Evolutionary conservation across 2,888 invertebrate species (phyloP).

Genomic region (Ptilodon capucinus): DNA sequence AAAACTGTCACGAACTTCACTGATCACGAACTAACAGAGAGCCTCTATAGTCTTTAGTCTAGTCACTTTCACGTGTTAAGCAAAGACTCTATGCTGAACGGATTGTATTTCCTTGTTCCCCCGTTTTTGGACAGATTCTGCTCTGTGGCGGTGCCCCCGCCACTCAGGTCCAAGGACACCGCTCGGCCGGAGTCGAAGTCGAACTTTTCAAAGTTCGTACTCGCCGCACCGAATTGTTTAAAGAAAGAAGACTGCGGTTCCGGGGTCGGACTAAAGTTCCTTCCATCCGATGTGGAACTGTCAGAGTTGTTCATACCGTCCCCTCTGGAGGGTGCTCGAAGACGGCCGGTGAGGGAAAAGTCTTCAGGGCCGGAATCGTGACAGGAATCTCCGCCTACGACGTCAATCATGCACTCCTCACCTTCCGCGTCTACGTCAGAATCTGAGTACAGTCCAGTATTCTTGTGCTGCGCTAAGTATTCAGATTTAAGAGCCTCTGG

Average conservation of each 20-base stretch:
- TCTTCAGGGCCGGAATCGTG: conserved; percentile 86
- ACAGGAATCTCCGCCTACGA: conserved; percentile 91
- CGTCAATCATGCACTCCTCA: conserved; percentile 90
- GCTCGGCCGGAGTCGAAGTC: conserved; percentile 78
- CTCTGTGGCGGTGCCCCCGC: conserved; percentile 66
- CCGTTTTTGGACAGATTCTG: conserved; percentile 79
- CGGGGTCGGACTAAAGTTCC: conserved; percentile 73
- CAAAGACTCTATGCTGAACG: conserved; percentile 95
- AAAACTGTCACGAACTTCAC: conserved; percentile 37
- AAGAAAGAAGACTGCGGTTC: conserved; percentile 75
- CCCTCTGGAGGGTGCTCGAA: conserved; percentile 81
- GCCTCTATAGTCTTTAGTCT: conserved; percentile 57
- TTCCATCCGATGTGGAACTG: conserved; percentile 76
- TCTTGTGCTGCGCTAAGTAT: conserved; percentile 90
- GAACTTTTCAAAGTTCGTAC: conserved; percentile 72
- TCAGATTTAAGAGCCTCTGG: conserved; percentile 92
- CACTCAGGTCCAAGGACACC: conserved; percentile 76
- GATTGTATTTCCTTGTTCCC: conserved; percentile 87
- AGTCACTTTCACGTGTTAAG: conserved; percentile 86
- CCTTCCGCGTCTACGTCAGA: conserved; percentile 84
- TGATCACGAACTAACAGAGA: conserved; percentile 44
- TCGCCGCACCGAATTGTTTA: conserved; percentile 66
- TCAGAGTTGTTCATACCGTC: conserved; percentile 84
- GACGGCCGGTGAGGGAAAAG: conserved; percentile 82
- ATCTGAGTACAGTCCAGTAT: conserved; percentile 83